Evolutionary conservation across 30 jellyfish, hydroid and myxozoan species (phyloP).

Genomic region (Aurelia sp.): DNA sequence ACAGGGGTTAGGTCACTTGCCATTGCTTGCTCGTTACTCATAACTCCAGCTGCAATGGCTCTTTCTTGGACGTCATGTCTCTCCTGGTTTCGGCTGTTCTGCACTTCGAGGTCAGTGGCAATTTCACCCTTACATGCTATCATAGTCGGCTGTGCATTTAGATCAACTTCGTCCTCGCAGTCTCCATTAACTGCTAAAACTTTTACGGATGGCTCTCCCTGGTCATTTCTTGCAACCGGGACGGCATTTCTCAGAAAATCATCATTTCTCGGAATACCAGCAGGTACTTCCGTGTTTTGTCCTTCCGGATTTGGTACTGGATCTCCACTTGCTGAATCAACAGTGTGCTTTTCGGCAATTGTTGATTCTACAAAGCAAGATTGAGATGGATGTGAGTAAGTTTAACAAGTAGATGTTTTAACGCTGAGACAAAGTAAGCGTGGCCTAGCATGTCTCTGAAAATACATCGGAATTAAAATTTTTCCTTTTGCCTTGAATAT

Average conservation of each 20-base stretch:
- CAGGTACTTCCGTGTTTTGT: background rate
- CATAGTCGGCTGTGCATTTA: slow-evolving; percentile 57
- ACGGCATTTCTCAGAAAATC: background rate
- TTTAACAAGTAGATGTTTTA: background rate
- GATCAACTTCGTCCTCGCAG: slow-evolving; percentile 46
- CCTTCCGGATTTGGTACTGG: background rate
- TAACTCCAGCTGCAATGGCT: background rate
- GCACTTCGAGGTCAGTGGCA: background rate
- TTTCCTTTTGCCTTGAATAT: too few species aligned
- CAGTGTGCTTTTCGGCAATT: slow-evolving; percentile 6
- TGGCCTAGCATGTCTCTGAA: too few species aligned
- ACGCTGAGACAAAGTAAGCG: background rate
- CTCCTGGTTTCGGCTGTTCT: background rate
- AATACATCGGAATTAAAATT: too few species aligned
- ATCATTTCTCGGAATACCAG: background rate
- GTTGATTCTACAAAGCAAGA: slow-evolving; percentile 70
- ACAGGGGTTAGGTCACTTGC: background rate
- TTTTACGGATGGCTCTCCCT: background rate
- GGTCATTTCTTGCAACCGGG: background rate
- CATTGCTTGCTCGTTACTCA: background rate
- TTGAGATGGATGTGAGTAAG: slow-evolving; percentile 62
- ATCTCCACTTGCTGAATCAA: slow-evolving; percentile 6
- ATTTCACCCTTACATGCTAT: slow-evolving; percentile 49
- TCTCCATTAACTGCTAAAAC: background rate
- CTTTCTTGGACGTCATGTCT: background rate